Percentiles rank a stretch among this genome's conserved stretches.
Evolutionary conservation across 2,113 vertebrate species (phyloP).

Genomic region (Psittacara wagleri): DNA sequence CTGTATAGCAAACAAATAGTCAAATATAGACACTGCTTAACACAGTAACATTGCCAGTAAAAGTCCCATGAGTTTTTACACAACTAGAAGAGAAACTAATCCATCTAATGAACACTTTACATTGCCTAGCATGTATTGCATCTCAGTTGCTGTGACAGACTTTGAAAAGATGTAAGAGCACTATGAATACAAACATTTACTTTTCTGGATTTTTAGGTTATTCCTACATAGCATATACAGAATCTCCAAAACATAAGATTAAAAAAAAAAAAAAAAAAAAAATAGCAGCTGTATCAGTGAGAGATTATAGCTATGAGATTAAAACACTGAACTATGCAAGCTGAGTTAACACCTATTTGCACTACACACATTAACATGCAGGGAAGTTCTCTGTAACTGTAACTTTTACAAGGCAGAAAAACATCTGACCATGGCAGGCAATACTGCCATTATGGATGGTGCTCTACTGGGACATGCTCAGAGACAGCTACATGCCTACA

Average conservation of each 20-base stretch:
- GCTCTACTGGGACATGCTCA: neutral
- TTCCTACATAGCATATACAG: neutral
- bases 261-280: neutral
- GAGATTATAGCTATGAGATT: neutral
- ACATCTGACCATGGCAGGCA: neutral
- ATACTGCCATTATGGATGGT: neutral
- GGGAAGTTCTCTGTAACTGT: neutral
- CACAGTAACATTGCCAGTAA: neutral
- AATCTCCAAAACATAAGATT: neutral
- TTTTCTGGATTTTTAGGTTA: neutral
- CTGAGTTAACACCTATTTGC: neutral
- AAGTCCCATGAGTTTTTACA: neutral
- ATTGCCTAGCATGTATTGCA: neutral
- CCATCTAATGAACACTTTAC: neutral
- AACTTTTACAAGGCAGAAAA: neutral
- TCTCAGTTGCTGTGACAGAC: neutral
- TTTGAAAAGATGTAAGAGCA: neutral
- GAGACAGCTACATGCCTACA: neutral
- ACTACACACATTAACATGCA: neutral
- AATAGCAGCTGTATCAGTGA: neutral
- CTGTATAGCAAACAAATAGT: neutral
- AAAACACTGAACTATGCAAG: neutral
- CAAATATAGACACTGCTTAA: neutral
- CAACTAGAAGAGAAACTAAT: neutral
- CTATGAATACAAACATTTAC: neutral